Evolutionary conservation across 2,113 vertebrate genomes (phyloP).

Genomic region (Vanacampus margaritifer): DNA sequence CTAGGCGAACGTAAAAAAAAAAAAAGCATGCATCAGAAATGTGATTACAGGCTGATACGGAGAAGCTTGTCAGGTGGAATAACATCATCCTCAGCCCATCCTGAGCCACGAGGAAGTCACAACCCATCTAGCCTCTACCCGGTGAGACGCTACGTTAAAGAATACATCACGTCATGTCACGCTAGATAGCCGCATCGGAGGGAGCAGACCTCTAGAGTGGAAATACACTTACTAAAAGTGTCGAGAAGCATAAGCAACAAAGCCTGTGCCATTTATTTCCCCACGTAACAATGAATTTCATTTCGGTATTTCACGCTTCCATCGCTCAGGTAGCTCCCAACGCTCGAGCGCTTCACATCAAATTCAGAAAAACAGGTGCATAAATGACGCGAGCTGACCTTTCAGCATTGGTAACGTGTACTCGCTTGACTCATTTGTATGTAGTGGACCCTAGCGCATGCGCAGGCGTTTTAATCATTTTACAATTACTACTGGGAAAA

Average conservation of each 20-base stretch:
- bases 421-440: background rate
- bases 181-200: slow-evolving; percentile 23
- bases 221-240: background rate
- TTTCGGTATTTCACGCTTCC: slow-evolving; percentile 50
- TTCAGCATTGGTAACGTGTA: slow-evolving; percentile 26
- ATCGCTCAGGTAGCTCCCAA: slow-evolving; percentile 47
- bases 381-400: slow-evolving; percentile 65
- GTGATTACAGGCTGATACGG: slow-evolving; percentile 36
- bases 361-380: slow-evolving; percentile 56
- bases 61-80: slow-evolving; percentile 59
- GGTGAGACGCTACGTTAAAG: slow-evolving; percentile 54
- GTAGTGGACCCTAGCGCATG: background rate
- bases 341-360: slow-evolving; percentile 47
- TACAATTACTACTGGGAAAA: background rate
- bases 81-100: slow-evolving; percentile 51
- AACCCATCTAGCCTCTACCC: slow-evolving; percentile 45
- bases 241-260: background rate
- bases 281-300: slow-evolving; percentile 22
- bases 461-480: background rate
- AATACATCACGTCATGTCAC: slow-evolving; percentile 41
- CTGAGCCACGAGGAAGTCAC: slow-evolving; percentile 48
- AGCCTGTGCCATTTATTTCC: background rate
- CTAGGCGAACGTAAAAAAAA: slow-evolving; percentile 11
- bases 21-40: slow-evolving; percentile 29
- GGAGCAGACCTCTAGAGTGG: background rate